Conservation (phyloP, 2,113 vertebrate species). For the Chloropsis hardwickii region DNA sequence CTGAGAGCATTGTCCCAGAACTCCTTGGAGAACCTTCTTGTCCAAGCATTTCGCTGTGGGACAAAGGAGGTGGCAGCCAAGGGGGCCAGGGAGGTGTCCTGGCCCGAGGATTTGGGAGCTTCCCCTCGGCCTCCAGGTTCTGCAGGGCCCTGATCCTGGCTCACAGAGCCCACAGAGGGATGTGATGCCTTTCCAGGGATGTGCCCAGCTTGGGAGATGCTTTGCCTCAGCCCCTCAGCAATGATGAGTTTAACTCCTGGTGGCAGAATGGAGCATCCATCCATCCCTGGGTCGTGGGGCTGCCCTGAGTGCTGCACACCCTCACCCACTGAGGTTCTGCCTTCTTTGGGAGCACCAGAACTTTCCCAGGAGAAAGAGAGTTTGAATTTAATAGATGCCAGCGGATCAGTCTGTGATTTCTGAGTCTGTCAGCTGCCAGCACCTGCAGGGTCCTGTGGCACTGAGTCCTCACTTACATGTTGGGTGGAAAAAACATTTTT, state of each 20-base stretch:
- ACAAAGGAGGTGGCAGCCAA: background rate
- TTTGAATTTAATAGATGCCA: background rate
- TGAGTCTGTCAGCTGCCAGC: background rate
- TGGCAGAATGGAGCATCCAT: background rate
- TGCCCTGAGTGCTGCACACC: background rate
- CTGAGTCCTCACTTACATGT: too few species aligned
- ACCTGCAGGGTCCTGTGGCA: background rate
- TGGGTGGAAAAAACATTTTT: background rate
- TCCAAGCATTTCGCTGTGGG: background rate
- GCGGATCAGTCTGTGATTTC: background rate
- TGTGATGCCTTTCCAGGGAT: background rate
- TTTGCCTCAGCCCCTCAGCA: background rate
- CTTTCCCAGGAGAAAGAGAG: background rate
- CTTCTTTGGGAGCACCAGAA: background rate
- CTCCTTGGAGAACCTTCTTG: background rate
- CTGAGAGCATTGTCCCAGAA: background rate
- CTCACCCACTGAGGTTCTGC: background rate
- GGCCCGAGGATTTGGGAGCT: background rate
- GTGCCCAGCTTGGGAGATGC: background rate
- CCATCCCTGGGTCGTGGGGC: accelerated
- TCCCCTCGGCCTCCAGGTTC: background rate
- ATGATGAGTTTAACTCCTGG: background rate
- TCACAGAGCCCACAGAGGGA: background rate
- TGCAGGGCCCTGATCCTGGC: background rate
- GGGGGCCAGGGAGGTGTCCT: background rate